Percentiles rank a stretch among this genome's conserved stretches.
phyloP scores from a whole-genome alignment of 2,797 vertebrate genomes.

The Coregonus suidteri region DNA sequence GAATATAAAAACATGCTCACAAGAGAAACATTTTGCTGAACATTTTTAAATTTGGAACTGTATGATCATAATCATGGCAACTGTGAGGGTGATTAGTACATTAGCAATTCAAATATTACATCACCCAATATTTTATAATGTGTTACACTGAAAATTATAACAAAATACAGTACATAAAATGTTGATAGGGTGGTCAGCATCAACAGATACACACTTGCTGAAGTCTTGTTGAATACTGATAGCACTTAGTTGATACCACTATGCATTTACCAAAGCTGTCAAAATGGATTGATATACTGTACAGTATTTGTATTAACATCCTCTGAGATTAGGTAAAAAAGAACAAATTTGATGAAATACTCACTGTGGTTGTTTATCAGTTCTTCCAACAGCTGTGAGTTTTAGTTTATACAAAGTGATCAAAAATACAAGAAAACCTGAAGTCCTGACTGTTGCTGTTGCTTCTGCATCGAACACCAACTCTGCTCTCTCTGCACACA shows the following conservation, averaged over 20 bases:
- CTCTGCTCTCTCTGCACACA: constrained; percentile 58
- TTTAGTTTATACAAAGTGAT: constrained; percentile 26
- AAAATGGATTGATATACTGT: background rate
- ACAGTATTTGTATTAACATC: background rate
- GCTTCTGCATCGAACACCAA: constrained; percentile 44
- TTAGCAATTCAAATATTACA: background rate
- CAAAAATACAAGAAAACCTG: background rate
- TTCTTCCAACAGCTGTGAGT: constrained; percentile 35
- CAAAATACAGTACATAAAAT: background rate
- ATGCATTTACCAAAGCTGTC: background rate
- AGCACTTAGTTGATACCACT: background rate
- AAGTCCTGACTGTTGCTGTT: constrained; percentile 9
- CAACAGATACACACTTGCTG: background rate
- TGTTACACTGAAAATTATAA: background rate
- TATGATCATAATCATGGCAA: background rate
- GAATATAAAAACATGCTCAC: background rate
- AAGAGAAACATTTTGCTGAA: background rate
- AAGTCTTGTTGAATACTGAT: background rate
- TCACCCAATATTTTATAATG: background rate
- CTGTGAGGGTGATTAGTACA: background rate
- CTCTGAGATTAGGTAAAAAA: constrained; percentile 16
- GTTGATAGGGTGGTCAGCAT: background rate
- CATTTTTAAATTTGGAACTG: background rate
- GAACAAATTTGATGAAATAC: constrained; percentile 40
- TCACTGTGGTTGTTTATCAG: constrained; percentile 58